These are phyloP conservation scores for Gymnocephalus cernua DNA, from an alignment of 2,113 vertebrate genomes.

Conservation along the genomic window DNA sequence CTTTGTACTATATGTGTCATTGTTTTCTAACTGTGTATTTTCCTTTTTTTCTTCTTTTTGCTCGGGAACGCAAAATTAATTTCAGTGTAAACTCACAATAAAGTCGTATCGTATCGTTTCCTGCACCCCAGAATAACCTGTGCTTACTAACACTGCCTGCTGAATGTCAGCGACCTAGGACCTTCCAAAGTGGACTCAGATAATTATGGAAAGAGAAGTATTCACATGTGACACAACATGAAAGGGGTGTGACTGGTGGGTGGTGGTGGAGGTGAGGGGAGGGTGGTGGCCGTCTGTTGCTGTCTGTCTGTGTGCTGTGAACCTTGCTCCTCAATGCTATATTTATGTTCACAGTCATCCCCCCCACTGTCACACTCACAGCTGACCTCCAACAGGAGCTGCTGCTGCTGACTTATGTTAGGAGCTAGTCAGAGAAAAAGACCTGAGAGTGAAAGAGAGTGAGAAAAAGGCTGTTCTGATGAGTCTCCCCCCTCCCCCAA, in stretches of 20 bases:
- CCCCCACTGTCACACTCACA: conserved; percentile 35
- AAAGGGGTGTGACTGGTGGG: neutral
- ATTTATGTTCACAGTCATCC: conserved; percentile 60
- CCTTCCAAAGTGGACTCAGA: neutral
- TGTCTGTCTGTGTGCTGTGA: conserved; percentile 77
- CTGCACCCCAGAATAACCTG: neutral
- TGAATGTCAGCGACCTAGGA: neutral
- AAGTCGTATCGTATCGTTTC: too few relatives aligned
- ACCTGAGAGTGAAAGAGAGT: too few relatives aligned
- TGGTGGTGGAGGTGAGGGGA: neutral
- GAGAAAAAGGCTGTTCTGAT: neutral
- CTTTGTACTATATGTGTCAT: too few relatives aligned
- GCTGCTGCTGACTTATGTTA: conserved; percentile 19
- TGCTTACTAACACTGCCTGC: neutral
- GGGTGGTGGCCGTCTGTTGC: conserved; percentile 68
- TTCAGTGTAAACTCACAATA: too few relatives aligned
- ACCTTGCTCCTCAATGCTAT: conserved; percentile 73
- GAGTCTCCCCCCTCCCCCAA: neutral
- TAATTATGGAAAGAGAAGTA: neutral
- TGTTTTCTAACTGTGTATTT: too few relatives aligned
- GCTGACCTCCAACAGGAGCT: conserved; percentile 57
- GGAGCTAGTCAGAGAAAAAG: neutral
- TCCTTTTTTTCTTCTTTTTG: too few relatives aligned
- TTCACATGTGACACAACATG: neutral
- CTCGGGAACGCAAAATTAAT: too few relatives aligned